Percentiles rank a stretch among this genome's conserved stretches.
These are phyloP conservation scores for Cephus runcator DNA, from an alignment of 2,888 invertebrate genomes.

Conservation along the genomic window DNA sequence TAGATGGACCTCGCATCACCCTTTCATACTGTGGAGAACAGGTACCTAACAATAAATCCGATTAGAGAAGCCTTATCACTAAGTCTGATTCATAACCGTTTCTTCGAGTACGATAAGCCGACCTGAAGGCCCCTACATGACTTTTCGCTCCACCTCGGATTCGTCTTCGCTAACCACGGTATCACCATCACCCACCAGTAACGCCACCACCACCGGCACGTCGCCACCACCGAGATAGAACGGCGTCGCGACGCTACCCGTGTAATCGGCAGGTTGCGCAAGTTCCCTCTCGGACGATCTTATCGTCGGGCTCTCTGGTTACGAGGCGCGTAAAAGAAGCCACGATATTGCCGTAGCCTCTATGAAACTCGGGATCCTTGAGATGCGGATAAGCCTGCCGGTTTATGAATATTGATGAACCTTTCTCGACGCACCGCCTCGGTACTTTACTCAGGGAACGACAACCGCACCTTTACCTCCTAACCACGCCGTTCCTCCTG, in stretches of 20 bases:
- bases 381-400: slow-evolving; percentile 49
- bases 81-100: background rate
- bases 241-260: slow-evolving; percentile 8
- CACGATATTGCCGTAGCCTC: slow-evolving; percentile 15
- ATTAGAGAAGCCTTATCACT: background rate
- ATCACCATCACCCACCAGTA: background rate
- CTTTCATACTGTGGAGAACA: background rate
- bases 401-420: slow-evolving; percentile 64
- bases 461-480: slow-evolving; percentile 23
- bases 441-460: slow-evolving; percentile 5
- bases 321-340: slow-evolving; percentile 17
- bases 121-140: background rate
- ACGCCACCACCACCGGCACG: background rate
- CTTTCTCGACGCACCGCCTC: slow-evolving; percentile 47
- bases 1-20: background rate
- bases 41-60: slow-evolving; percentile 2
- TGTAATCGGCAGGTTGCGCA: slow-evolving; percentile 46
- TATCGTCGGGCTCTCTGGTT: slow-evolving; percentile 26
- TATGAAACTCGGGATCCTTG: slow-evolving; percentile 54
- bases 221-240: background rate
- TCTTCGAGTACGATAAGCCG: background rate
- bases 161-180: background rate
- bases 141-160: background rate
- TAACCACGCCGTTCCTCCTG: slow-evolving; percentile 6
- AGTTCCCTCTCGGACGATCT: slow-evolving; percentile 37